phyloP scores from a whole-genome alignment of 2,888 invertebrate genomes.

The Aspidiotus destructor region DNA sequence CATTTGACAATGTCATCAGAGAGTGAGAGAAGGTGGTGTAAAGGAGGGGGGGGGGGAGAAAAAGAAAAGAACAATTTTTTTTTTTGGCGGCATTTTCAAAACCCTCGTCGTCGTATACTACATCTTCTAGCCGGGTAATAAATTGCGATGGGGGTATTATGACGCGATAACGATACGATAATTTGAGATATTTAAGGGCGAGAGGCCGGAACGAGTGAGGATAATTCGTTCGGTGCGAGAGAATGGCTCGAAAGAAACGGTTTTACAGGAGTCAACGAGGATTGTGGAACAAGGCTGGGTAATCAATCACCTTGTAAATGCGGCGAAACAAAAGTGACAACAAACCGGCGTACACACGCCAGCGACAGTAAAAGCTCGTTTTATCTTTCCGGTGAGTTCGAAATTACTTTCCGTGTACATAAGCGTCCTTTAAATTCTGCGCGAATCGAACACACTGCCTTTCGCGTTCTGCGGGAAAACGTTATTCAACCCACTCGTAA shows the following conservation, averaged over 20 bases:
- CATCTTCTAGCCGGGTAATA: not conserved
- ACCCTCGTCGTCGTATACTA: too few species aligned
- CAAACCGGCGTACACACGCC: not conserved
- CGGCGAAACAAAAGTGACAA: constrained; percentile 3
- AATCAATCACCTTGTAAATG: constrained; percentile 3
- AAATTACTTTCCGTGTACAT: not conserved
- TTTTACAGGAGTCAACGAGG: constrained; percentile 4
- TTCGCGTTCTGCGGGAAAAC: too few species aligned
- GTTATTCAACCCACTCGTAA: too few species aligned
- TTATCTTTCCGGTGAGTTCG: constrained; percentile 3
- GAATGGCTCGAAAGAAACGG: not conserved
- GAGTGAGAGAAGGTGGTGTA: not conserved
- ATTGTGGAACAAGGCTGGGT: not conserved
- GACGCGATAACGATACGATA: not conserved
- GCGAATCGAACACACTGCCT: not conserved
- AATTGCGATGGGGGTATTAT: not conserved
- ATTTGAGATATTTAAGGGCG: constrained; percentile 1
- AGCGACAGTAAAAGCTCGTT: not conserved
- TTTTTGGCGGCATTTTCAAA: not conserved
- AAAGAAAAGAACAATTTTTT: not conserved
- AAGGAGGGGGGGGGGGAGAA: not conserved
- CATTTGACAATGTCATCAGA: too few species aligned
- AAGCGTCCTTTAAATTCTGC: constrained; percentile 1
- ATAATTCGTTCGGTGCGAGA: constrained; percentile 1
- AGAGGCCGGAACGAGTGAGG: not conserved